These are phyloP conservation scores for Palythoa heliodiscus DNA, from an alignment of 92 coral and sea anemone species.

Conservation along the genomic window DNA sequence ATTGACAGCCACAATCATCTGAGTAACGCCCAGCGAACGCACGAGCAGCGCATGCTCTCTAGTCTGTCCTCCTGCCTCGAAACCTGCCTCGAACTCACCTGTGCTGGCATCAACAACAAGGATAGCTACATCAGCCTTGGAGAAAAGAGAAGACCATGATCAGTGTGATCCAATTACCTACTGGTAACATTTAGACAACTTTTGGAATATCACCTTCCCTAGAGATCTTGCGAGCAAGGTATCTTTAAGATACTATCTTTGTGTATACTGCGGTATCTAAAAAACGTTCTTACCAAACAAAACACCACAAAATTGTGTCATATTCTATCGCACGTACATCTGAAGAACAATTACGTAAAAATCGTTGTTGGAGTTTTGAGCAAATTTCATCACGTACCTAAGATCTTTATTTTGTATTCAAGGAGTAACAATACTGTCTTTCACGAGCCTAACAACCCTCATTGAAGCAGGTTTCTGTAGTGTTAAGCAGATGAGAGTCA, in stretches of 20 bases:
- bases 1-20: constrained; percentile 94
- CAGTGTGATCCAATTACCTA: not conserved
- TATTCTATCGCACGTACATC: no score
- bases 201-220: not conserved
- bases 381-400: no score
- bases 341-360: no score
- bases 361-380: no score
- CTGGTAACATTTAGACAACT: not conserved
- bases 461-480: no score
- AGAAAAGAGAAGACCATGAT: not conserved
- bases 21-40: constrained; percentile 96
- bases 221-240: not conserved
- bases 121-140: constrained; percentile 95
- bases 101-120: constrained; percentile 94
- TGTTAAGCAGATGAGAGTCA: no score
- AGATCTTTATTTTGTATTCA: no score
- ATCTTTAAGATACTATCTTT: not conserved
- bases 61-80: constrained; percentile 98
- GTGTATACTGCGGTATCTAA: not conserved
- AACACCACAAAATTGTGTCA: no score
- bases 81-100: constrained; percentile 99
- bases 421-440: no score
- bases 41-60: constrained; percentile 99
- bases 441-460: no score
- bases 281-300: not conserved